phyloP scores from a whole-genome alignment of 2,113 vertebrate species.

The Poecilia latipinna region DNA sequence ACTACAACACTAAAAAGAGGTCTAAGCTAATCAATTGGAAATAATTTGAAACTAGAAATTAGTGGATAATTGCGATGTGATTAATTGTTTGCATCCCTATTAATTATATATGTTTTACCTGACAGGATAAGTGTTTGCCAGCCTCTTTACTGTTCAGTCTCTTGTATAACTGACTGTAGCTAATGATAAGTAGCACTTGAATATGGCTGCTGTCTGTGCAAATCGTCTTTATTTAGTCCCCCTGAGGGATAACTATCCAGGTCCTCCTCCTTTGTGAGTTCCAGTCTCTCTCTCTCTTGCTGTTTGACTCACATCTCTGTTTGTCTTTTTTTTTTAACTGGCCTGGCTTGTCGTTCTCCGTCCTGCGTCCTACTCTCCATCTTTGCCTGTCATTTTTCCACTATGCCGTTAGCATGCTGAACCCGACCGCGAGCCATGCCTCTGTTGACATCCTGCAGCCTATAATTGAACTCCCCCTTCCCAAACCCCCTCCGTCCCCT shows the following conservation, averaged over 20 bases:
- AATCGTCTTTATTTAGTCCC: not conserved
- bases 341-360: constrained; percentile 22
- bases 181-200: not conserved
- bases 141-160: not conserved
- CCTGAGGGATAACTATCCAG: not conserved
- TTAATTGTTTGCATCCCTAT: too few relatives aligned
- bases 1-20: too few relatives aligned
- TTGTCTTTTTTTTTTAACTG: constrained; percentile 36
- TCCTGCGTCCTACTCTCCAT: constrained; percentile 14
- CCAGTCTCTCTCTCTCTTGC: constrained; percentile 18
- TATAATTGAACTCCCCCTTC: constrained; percentile 57
- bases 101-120: not conserved
- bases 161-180: not conserved
- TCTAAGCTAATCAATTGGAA: too few relatives aligned
- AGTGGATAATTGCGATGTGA: too few relatives aligned
- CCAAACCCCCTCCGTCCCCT: constrained; percentile 24
- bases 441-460: constrained; percentile 53
- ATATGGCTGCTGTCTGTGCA: not conserved
- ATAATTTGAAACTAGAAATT: too few relatives aligned
- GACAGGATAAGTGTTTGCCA: not conserved
- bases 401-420: constrained; percentile 29
- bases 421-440: constrained; percentile 28
- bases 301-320: constrained; percentile 42
- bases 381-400: constrained; percentile 5
- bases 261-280: constrained; percentile 9